These are phyloP conservation scores for Eledone cirrhosa DNA, from an alignment of 2,888 invertebrate species.

Conservation along the genomic window DNA sequence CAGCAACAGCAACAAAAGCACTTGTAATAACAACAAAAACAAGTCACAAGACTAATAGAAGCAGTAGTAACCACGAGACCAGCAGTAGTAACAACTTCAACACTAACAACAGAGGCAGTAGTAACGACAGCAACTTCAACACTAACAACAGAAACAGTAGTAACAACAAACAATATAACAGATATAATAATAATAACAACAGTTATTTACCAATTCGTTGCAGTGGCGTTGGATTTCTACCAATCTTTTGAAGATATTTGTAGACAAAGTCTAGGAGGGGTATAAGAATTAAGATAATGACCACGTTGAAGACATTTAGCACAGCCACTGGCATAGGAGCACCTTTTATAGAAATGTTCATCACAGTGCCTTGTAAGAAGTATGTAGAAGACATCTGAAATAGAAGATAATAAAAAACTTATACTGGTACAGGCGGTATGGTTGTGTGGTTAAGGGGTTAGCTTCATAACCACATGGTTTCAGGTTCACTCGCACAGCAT, in stretches of 20 bases:
- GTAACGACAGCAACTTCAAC: too few species aligned
- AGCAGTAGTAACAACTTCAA: too few species aligned
- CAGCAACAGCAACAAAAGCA: too few species aligned
- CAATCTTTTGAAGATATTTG: slow-evolving; percentile 48
- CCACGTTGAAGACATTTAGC: slow-evolving; percentile 58
- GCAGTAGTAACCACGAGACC: too few species aligned
- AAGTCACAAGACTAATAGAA: too few species aligned
- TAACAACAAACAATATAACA: not conserved
- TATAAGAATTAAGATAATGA: slow-evolving; percentile 58
- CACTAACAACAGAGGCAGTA: too few species aligned
- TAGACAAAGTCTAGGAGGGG: slow-evolving; percentile 60
- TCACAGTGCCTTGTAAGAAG: slow-evolving; percentile 58
- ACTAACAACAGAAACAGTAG: not conserved
- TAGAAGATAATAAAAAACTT: not conserved
- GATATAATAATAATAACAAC: not conserved
- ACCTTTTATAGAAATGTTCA: slow-evolving; percentile 51
- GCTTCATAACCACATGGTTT: too few species aligned
- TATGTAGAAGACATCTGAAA: slow-evolving; percentile 61
- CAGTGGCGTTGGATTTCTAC: slow-evolving; percentile 51
- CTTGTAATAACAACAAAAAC: too few species aligned
- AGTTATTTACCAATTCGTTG: slow-evolving; percentile 57
- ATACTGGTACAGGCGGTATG: too few species aligned
- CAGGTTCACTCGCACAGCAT: too few species aligned
- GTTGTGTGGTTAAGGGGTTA: too few species aligned
- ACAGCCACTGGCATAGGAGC: slow-evolving; percentile 56